A percentile compares a stretch with the other conserved stretches of the same genome.
phyloP scores from a whole-genome alignment of 2,113 vertebrate species.

The rabbit (Oryctolagus cuniculus) region DNA sequence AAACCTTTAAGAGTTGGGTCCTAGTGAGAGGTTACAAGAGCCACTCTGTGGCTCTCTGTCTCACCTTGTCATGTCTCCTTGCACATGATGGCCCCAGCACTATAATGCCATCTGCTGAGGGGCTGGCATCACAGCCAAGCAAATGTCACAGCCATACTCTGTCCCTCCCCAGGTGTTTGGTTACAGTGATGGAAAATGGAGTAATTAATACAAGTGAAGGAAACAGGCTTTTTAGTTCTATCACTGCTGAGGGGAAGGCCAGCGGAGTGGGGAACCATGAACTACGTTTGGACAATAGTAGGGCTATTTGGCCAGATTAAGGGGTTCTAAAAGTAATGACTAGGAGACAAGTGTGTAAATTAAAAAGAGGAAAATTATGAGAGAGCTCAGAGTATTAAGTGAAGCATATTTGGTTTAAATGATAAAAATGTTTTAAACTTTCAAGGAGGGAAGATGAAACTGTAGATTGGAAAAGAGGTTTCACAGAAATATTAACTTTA shows the following conservation, averaged over 20 bases:
- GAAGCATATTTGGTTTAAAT: not conserved
- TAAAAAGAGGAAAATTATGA: not conserved
- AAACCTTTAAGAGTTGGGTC: no score
- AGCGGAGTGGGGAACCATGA: not conserved
- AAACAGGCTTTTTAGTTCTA: not conserved
- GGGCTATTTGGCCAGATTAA: not conserved
- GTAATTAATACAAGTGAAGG: no score
- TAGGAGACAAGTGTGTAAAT: slow-evolving; percentile 8
- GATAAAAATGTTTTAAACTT: not conserved
- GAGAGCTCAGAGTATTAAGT: not conserved
- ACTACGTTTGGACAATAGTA: not conserved
- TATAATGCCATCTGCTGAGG: no score
- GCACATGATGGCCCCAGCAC: no score
- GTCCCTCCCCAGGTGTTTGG: no score
- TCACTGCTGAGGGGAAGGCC: not conserved
- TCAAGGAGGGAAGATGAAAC: not conserved
- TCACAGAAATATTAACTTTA: not conserved
- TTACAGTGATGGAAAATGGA: no score
- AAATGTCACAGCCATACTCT: no score
- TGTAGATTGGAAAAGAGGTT: not conserved
- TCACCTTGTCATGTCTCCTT: no score
- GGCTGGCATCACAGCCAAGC: no score
- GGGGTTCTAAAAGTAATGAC: not conserved
- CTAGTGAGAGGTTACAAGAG: no score
- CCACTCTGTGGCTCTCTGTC: no score